Evolutionary conservation across 2,113 vertebrate genomes (phyloP).

Genomic region (Eretmochelys imbricata): DNA sequence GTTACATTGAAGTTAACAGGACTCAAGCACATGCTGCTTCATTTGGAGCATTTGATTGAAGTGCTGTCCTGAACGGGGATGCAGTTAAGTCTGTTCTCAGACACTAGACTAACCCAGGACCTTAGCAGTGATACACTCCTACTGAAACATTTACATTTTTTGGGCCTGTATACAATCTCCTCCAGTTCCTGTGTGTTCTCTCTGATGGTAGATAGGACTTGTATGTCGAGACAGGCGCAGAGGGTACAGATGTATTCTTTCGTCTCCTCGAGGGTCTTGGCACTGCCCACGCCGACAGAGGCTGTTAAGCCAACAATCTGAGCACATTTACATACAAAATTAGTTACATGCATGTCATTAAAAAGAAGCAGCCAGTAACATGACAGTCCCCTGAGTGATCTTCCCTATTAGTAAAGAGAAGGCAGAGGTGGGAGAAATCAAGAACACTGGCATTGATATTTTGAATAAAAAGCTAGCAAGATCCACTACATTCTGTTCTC

Average conservation of each 20-base stretch:
- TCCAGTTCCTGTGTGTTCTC: slow-evolving; percentile 77
- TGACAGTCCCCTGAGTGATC: neutral
- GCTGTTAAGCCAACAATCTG: slow-evolving; percentile 86
- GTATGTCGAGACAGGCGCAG: slow-evolving; percentile 80
- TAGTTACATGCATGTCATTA: neutral
- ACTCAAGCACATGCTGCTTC: neutral
- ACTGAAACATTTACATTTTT: slow-evolving; percentile 70
- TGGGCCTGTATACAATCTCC: slow-evolving; percentile 73
- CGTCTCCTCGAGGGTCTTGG: slow-evolving; percentile 60
- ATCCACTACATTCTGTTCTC: neutral
- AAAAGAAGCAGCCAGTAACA: neutral
- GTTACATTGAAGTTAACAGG: neutral
- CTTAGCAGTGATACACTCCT: neutral
- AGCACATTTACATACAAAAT: neutral
- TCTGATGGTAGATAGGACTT: slow-evolving; percentile 80
- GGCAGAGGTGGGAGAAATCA: too few species aligned
- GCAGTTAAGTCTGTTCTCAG: neutral
- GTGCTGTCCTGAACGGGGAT: neutral
- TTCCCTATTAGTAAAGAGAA: neutral
- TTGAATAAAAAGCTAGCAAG: neutral
- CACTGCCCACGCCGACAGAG: slow-evolving; percentile 81
- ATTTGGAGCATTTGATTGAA: neutral
- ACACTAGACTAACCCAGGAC: neutral
- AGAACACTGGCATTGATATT: neutral
- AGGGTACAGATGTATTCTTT: slow-evolving; percentile 77